Evolutionary conservation across 2,797 vertebrate genomes (phyloP).

Genomic region (Gadopsis bispinosus): DNA sequence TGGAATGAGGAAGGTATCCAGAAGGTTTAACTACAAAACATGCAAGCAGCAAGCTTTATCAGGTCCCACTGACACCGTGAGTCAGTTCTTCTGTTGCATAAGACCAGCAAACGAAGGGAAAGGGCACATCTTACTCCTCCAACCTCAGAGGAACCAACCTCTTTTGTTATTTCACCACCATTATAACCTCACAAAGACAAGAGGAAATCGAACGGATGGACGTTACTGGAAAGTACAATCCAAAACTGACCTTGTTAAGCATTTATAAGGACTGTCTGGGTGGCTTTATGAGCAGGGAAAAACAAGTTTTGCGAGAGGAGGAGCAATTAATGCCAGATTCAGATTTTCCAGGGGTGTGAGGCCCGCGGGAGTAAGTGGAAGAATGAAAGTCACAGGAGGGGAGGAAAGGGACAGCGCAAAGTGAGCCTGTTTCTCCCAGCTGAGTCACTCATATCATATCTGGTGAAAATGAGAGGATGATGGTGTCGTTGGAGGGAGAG

Average conservation of each 20-base stretch:
- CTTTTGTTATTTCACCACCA: conserved; percentile 43
- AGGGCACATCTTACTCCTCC: conserved; percentile 23
- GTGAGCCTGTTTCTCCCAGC: conserved; percentile 30
- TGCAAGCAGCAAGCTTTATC: conserved; percentile 9
- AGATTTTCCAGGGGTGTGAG: conserved; percentile 74
- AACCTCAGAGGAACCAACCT: conserved; percentile 34
- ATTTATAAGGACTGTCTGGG: conserved; percentile 77
- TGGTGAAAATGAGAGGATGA: conserved; percentile 49
- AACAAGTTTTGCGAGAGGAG: conserved; percentile 62
- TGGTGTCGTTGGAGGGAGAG: conserved; percentile 39
- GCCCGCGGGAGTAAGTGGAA: background rate
- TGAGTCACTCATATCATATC: conserved; percentile 48
- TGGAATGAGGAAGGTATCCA: conserved; percentile 8
- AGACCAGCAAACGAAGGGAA: conserved; percentile 42
- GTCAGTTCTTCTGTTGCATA: conserved; percentile 51
- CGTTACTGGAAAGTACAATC: conserved; percentile 59
- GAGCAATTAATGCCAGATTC: conserved; percentile 72
- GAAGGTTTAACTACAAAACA: conserved; percentile 24
- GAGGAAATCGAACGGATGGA: conserved; percentile 47
- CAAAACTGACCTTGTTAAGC: conserved; percentile 78
- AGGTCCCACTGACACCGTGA: conserved; percentile 25
- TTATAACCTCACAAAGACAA: conserved; percentile 49
- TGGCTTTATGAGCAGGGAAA: conserved; percentile 73
- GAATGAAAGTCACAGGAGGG: conserved; percentile 18
- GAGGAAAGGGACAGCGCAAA: background rate